Conservation (phyloP, 1,140 invertebrate species). For the Panagrolaimus sp. region DNA sequence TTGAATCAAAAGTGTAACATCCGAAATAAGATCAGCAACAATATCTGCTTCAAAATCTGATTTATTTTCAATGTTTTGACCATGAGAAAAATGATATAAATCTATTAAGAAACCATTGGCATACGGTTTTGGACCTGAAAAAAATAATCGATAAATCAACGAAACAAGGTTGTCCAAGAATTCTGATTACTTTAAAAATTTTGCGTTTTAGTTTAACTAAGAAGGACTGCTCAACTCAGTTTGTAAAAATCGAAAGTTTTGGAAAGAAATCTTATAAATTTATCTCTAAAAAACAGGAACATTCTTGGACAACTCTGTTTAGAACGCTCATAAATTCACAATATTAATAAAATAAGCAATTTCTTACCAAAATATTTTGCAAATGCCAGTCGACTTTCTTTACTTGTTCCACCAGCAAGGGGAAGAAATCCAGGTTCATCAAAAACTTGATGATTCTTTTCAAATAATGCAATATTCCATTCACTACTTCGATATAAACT, state of each 20-base stretch:
- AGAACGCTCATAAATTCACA: too few relatives aligned
- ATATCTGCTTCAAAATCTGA: constrained; percentile 25
- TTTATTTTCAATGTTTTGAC: neutral
- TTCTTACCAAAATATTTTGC: constrained; percentile 3
- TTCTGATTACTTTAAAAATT: too few relatives aligned
- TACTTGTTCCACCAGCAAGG: neutral
- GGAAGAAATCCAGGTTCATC: neutral
- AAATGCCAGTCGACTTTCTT: neutral
- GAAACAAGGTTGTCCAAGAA: too few relatives aligned
- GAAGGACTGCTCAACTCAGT: too few relatives aligned
- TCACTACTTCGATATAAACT: constrained; percentile 25
- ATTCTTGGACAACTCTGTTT: too few relatives aligned
- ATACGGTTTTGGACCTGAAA: neutral
- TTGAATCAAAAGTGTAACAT: constrained; percentile 20
- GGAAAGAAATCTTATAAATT: too few relatives aligned
- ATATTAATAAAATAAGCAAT: too few relatives aligned
- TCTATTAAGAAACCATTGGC: constrained; percentile 24
- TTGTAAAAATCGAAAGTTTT: too few relatives aligned
- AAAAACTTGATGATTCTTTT: neutral
- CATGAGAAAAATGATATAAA: constrained; percentile 11
- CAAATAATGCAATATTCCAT: neutral
- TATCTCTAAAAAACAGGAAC: too few relatives aligned
- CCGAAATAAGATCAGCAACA: constrained; percentile 15
- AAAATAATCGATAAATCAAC: too few relatives aligned
- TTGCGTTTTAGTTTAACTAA: too few relatives aligned